Base-by-base conservation (phyloP, 1,140 invertebrate species). In the Lordiphosa stackelbergi region DNA sequence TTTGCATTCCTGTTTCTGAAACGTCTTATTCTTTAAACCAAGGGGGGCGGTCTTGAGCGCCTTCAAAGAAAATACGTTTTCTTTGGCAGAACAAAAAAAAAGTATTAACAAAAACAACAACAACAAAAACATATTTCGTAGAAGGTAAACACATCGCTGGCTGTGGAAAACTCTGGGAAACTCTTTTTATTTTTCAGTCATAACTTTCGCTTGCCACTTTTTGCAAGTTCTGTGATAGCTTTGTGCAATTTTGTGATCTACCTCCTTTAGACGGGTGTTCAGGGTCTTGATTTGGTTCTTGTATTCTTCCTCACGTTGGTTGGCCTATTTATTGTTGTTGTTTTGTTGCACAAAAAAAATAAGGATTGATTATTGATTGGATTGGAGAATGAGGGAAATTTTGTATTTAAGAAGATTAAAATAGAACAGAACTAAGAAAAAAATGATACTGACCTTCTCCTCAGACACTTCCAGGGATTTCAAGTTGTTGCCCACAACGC, bases 241-340 rank as follows among this genome's bases (percentile, higher is more conserved):
- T 16, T 52, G 8, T 42, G 28, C 28, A 31, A 8, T 31, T 46
- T 41, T 59, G 36, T 53, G 71, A 81, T 70, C 66, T 88, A 98
- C 97, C 96, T 98, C 96, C 94, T 99, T 98, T 91, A 99, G 95
- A 90, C 97, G 95, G 89, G 96, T 95, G 88, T 96, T 98, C 89
- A 99, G 92, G 89, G 96, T 97, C 93, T 99, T 98, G 92, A 99
- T 99, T 92, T 99, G 97, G 90, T 98, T 96, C 93, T 99, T 99
- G 93, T 99, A 99, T 89, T 98, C 97, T 92, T 99, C 98, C 91
- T 99, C 98, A 89, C 98, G 95, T 93, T 99, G 98, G 91, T 98
- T 98, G 91, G 97, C 96, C 97, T 98, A 86, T 73, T 56, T 58
- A 79, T 85, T 66, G 62, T 85, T 78, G 51, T 71, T 69, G 77